Conservation (phyloP, 2,113 vertebrate species). For the Odontesthes bonariensis region DNA sequence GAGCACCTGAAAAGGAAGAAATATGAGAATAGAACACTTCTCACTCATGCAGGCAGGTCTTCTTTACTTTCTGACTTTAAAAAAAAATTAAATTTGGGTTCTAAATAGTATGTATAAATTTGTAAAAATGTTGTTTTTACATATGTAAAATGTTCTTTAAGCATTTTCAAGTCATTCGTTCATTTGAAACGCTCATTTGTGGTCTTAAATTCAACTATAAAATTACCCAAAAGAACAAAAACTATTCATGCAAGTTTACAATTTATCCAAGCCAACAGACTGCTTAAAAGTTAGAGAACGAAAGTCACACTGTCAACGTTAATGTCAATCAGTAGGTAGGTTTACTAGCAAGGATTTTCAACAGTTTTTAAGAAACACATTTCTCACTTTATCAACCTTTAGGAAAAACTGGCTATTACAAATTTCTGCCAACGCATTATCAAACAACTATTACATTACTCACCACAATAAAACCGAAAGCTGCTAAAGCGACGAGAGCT, state of each 20-base stretch:
- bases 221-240: no score
- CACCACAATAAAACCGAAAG: conserved; percentile 73
- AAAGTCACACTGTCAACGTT: neutral
- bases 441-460: conserved; percentile 13
- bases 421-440: neutral
- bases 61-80: neutral
- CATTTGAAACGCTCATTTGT: no score
- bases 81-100: no score
- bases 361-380: neutral
- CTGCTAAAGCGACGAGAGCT: conserved; percentile 62
- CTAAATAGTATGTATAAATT: no score
- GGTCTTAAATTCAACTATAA: no score
- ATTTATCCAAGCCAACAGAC: no score
- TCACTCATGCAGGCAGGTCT: neutral
- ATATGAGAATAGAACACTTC: neutral
- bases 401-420: neutral
- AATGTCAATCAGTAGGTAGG: neutral
- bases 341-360: neutral
- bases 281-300: no score
- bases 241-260: no score
- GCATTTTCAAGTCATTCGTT: no score
- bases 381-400: neutral
- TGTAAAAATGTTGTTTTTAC: no score
- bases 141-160: no score
- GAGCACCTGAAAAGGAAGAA: conserved; percentile 78